Percentiles rank a stretch among this genome's conserved stretches.
phyloP scores from a whole-genome alignment of 64 coral and sea anemone species.

The Montipora sp. region DNA sequence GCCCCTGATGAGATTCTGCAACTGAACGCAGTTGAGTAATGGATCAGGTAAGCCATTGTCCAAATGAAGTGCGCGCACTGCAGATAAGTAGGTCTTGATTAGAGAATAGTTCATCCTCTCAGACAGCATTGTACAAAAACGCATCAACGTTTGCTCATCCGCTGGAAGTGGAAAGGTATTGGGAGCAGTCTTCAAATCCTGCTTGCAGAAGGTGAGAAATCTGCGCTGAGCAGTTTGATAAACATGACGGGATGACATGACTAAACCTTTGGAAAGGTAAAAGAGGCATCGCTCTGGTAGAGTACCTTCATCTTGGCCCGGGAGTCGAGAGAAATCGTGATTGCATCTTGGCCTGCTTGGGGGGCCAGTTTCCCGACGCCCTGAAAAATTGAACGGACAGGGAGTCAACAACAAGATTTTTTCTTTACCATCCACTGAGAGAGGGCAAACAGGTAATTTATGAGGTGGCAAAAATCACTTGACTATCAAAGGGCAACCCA shows the following conservation, averaged over 20 bases:
- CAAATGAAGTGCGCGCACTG: not conserved
- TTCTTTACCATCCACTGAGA: constrained; percentile 1
- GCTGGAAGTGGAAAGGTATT: not conserved
- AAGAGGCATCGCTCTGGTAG: not conserved
- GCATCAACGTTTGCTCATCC: not conserved
- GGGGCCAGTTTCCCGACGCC: not conserved
- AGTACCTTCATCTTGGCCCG: not conserved
- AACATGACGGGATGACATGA: not conserved
- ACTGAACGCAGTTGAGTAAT: not conserved
- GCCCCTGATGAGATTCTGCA: not conserved
- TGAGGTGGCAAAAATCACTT: not conserved
- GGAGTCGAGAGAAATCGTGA: not conserved
- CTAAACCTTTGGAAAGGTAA: constrained; percentile 2
- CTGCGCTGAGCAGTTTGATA: constrained; percentile 5
- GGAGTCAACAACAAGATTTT: not conserved
- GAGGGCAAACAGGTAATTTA: not conserved
- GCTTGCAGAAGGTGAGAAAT: not conserved
- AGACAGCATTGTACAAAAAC: not conserved
- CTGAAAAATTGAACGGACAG: constrained; percentile 27
- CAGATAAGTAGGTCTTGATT: not conserved
- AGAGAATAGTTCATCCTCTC: not conserved
- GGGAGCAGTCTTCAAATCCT: not conserved
- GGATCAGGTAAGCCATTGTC: constrained; percentile 10
- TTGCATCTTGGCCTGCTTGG: not conserved
- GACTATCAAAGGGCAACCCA: not conserved